Conservation (phyloP, 2,113 vertebrate species). For the Xiphorhynchus elegans region DNA sequence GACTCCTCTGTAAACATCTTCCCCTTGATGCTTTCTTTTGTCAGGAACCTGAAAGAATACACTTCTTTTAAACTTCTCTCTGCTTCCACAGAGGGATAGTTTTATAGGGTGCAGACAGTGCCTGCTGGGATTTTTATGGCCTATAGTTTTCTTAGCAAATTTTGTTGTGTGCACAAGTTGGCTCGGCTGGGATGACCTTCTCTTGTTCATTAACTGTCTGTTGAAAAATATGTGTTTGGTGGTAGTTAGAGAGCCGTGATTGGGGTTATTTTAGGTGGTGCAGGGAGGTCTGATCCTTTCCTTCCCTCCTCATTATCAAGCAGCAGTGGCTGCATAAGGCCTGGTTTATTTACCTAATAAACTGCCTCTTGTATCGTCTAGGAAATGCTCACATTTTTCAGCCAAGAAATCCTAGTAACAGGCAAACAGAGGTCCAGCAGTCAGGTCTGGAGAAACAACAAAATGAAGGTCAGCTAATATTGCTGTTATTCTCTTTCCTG, state of each 20-base stretch:
- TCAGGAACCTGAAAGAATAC: background rate
- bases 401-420: slow-evolving; percentile 93
- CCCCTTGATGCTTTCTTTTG: background rate
- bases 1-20: background rate
- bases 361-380: slow-evolving; percentile 81
- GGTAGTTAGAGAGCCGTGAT: background rate
- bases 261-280: slow-evolving; percentile 47
- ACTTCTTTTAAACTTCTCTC: background rate
- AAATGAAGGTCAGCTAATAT: slow-evolving; percentile 97
- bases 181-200: slow-evolving; percentile 23
- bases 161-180: slow-evolving; percentile 8
- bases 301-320: slow-evolving; percentile 68
- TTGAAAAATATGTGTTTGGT: background rate
- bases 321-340: slow-evolving; percentile 66
- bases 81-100: background rate
- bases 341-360: slow-evolving; percentile 89
- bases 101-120: background rate
- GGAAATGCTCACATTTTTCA: slow-evolving; percentile 86
- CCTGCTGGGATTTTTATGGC: slow-evolving; percentile 46
- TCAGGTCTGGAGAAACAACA: slow-evolving; percentile 92
- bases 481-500: slow-evolving; percentile 92
- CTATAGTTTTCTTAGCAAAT: slow-evolving; percentile 21
- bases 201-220: slow-evolving; percentile 51
- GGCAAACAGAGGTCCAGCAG: slow-evolving; percentile 84
- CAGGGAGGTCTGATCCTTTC: slow-evolving; percentile 32